phyloP scores from a whole-genome alignment of 53 echinoderm and acorn worm genomes.

The Holothuria leucospilota region DNA sequence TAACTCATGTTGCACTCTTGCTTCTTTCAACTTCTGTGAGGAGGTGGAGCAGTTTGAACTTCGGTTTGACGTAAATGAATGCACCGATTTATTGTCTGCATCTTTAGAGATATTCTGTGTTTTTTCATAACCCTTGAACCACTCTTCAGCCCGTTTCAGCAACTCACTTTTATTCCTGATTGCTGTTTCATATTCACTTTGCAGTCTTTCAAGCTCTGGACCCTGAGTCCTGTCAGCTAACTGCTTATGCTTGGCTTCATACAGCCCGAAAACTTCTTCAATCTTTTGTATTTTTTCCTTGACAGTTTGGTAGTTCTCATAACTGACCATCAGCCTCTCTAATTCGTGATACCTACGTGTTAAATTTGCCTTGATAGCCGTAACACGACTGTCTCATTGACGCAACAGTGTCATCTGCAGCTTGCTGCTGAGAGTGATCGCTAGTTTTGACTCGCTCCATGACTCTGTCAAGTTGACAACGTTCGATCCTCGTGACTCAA shows the following conservation, averaged over 20 bases:
- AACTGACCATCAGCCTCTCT: not conserved
- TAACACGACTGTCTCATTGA: not conserved
- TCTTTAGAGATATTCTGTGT: not conserved
- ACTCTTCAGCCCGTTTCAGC: not conserved
- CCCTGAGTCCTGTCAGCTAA: not conserved
- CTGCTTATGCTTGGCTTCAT: constrained; percentile 4
- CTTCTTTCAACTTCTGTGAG: constrained; percentile 35
- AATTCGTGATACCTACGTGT: not conserved
- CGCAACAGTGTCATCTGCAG: not conserved
- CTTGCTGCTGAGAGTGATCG: too few relatives aligned
- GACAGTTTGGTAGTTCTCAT: not conserved
- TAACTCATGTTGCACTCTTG: constrained; percentile 36
- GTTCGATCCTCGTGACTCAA: too few relatives aligned
- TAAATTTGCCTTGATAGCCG: not conserved
- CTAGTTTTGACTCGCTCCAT: too few relatives aligned
- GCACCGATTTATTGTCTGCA: not conserved
- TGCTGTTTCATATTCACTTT: not conserved
- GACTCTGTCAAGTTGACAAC: too few relatives aligned
- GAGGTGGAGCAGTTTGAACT: not conserved
- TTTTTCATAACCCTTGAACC: not conserved
- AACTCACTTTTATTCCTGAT: not conserved
- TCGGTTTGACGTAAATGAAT: not conserved
- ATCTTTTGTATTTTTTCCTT: not conserved
- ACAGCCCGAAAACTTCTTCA: constrained; percentile 13
- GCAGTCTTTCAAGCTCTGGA: not conserved